Evolutionary conservation across 2,797 vertebrate species (phyloP).

Genomic region (Catostomus latipinnis): DNA sequence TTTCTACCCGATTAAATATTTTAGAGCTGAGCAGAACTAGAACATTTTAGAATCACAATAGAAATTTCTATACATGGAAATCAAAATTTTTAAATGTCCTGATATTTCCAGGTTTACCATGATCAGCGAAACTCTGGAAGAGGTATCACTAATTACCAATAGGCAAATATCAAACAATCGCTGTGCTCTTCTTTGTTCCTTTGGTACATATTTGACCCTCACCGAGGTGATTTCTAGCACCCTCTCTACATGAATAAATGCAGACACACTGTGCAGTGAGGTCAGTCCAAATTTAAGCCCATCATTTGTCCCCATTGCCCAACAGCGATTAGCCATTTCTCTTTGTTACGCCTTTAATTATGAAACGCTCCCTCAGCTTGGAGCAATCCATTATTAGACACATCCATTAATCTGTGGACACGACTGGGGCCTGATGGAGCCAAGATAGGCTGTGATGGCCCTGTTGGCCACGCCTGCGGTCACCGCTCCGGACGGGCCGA

Average conservation of each 20-base stretch:
- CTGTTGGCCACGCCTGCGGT: slow-evolving; percentile 10
- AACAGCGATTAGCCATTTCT: slow-evolving; percentile 74
- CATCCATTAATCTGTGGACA: slow-evolving; percentile 70
- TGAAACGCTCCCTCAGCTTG: slow-evolving; percentile 65
- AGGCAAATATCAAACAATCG: slow-evolving; percentile 43
- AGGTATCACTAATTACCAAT: slow-evolving; percentile 61
- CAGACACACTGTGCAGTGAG: background rate
- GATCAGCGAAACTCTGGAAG: no score
- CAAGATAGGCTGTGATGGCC: slow-evolving; percentile 43
- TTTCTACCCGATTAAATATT: no score
- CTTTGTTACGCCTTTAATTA: slow-evolving; percentile 77
- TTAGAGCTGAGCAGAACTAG: no score
- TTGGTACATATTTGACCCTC: background rate
- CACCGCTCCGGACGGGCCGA: slow-evolving; percentile 13
- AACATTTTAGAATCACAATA: no score
- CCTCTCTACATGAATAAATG: slow-evolving; percentile 63
- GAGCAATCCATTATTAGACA: slow-evolving; percentile 77
- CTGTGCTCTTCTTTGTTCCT: slow-evolving; percentile 39
- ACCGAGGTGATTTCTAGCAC: background rate
- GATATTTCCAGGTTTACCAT: no score
- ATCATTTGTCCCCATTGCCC: slow-evolving; percentile 69
- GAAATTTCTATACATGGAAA: no score
- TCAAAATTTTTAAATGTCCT: no score
- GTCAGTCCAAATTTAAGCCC: slow-evolving; percentile 60
- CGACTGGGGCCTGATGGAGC: slow-evolving; percentile 61